Evolutionary conservation across 2,113 vertebrate genomes (phyloP).

Genomic region (Peromyscus leucopus): DNA sequence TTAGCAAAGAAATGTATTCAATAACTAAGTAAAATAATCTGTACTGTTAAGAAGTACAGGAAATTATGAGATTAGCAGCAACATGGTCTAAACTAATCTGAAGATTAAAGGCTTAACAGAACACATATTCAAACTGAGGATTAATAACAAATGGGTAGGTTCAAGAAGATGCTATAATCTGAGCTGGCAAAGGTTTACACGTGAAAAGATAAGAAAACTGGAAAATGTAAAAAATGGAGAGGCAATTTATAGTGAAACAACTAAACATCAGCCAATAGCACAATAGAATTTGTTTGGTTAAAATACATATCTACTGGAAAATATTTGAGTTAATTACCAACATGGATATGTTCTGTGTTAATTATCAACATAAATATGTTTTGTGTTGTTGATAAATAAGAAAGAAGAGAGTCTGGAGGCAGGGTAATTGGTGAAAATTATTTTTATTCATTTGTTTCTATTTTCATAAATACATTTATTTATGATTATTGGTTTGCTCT

Average conservation of each 20-base stretch:
- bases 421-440: background rate
- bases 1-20: background rate
- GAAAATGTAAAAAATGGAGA: background rate
- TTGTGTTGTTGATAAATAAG: background rate
- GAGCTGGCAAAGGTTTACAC: background rate
- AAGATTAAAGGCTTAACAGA: background rate
- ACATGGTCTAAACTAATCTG: background rate
- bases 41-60: background rate
- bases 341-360: background rate
- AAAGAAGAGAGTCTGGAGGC: background rate
- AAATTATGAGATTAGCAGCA: background rate
- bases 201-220: background rate
- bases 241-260: background rate
- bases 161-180: background rate
- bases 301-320: conserved; percentile 14
- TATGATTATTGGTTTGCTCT: background rate
- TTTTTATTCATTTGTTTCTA: conserved; percentile 21
- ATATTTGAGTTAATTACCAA: conserved; percentile 6
- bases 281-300: background rate
- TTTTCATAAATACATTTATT: conserved; percentile 45
- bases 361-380: conserved; percentile 10
- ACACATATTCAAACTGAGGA: background rate
- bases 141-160: background rate
- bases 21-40: background rate
- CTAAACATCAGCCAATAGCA: background rate